Evolutionary conservation across 2,888 invertebrate species (phyloP), one percentile per base, ranked within the genome.

Genomic region (Eueremaeus valkanovi): DNA sequence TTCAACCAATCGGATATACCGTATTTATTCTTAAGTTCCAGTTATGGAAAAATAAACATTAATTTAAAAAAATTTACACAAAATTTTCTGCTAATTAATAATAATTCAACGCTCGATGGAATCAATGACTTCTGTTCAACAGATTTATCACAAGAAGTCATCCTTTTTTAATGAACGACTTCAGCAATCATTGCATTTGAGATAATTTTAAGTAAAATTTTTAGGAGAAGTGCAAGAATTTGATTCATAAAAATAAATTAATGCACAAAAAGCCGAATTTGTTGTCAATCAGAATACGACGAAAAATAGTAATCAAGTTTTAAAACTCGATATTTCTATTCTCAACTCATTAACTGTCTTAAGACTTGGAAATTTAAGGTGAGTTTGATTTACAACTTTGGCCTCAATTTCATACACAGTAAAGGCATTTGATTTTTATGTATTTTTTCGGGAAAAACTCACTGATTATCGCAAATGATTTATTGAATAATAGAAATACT

Each of bases 301-400:
- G n/a, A 45, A 18, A 16, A 36, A 11, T 36, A 45, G 45, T 45
- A 11, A 16, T 45, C 45, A 13, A 3, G 11, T 45, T 45, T 45
- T 45, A 6, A 45, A 16, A 45, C 16, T 13, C 27, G 13, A 13
- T 66, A 9, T 36, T 29, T 21, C 16, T 29, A 66, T 16, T 21
- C 63, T 16, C 63, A 66, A 66, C 63, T 66, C 63, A 66, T 66
- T 66, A 66, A 66, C 31, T 21, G 36, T 33, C 33, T 66, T 8
- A 36, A 55, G 21, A 58, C 24, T 29, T 27, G 21, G 1, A 27
- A 58, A 36, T 66, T 33, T 66, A n/a, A 66, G 63, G 63, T 36
- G 63, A 66, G 9, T 66, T 66, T 66, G 63, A 66, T 66, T 66
- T 66, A 66, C 36, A 36, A 21, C 63, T 66, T 66, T 66, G 63